Conservation (phyloP, 2,888 invertebrate genomes). For the Aleiodes alternator region DNA sequence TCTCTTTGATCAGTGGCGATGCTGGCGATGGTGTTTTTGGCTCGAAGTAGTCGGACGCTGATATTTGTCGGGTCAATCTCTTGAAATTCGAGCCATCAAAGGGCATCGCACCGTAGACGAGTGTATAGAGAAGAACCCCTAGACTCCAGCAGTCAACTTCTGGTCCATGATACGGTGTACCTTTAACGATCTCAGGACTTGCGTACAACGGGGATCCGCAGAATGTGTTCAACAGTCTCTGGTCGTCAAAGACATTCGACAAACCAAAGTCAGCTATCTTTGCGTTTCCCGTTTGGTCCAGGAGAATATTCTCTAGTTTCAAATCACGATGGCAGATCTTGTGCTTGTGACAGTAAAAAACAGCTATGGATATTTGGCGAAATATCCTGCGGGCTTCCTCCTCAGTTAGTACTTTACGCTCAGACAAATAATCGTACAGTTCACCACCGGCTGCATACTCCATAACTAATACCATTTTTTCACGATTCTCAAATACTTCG, state of each 20-base stretch:
- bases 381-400: slow-evolving; percentile 96
- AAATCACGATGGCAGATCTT: slow-evolving; percentile 98
- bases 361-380: slow-evolving; percentile 96
- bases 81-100: slow-evolving; percentile 99
- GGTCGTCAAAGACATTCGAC: slow-evolving; percentile 96
- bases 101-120: slow-evolving; percentile 99
- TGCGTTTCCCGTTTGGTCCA: slow-evolving; percentile 95
- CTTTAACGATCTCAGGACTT: slow-evolving; percentile 98
- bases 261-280: slow-evolving; percentile 99
- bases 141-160: slow-evolving; percentile 97
- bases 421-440: slow-evolving; percentile 96
- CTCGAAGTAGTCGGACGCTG: slow-evolving; percentile 97
- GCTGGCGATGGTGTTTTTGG: slow-evolving; percentile 95
- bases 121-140: slow-evolving; percentile 96
- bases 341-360: slow-evolving; percentile 98
- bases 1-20: slow-evolving; percentile 93
- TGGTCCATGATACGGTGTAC: slow-evolving; percentile 97
- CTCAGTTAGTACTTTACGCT: slow-evolving; percentile 92
- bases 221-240: slow-evolving; percentile 90
- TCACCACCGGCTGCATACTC: slow-evolving; percentile 99
- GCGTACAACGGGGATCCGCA: slow-evolving; percentile 98
- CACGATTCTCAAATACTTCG: slow-evolving; percentile 99
- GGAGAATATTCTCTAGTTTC: slow-evolving; percentile 95
- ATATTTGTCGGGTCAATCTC: slow-evolving; percentile 96
- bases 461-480: slow-evolving; percentile 99